Evolutionary conservation across 1,140 invertebrate genomes (phyloP), one percentile per base, ranked within the genome.

Genomic region (Philotrypesis tridentata): DNA sequence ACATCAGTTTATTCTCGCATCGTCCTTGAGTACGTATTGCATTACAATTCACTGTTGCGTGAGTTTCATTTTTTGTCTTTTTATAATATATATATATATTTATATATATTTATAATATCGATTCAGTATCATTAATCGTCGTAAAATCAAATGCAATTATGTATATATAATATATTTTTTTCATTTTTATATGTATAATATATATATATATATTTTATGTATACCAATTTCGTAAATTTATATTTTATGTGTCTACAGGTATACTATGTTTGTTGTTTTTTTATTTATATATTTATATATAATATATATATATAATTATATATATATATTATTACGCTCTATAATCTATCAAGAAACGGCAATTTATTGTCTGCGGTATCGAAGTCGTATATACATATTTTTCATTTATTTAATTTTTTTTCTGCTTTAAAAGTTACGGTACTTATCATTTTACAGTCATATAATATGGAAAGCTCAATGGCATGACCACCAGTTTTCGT

Each of bases 331-430:
- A 63, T 77, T 85, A 84, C 67, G 83, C 73, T 86, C 80, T 86
- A 90, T 85, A 85, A 75, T 89, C 87, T 90, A 91, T 83, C 14
- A 86, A 87, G 88, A 91, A 91, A 91, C 89, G 85, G 84, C 88
- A 88, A 87, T 88, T 91, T 91, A 91, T 92, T 92, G 90, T 92
- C 90, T 89, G 89, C 87, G 82, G 85, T 89, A 89, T 89, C 87
- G 87, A 90, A 88, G 70, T 82, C 82, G 79, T 85, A 82, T 84
- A 83, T 84, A 77, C 48, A 86, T 71, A 48, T 75, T 83, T 82
- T 72, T 70, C 81, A 82, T 74, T 74, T 83, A 63, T 73, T 17
- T 60, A n/a, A n/a, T n/a, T n/a, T 55, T 27, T 21, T 68, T 74
- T 68, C 37, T 43, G 74, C 14, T 71, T 68, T 80, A 67, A n/a